Evolutionary conservation across 2,888 invertebrate species (phyloP).

Genomic region (Torymus auratus): DNA sequence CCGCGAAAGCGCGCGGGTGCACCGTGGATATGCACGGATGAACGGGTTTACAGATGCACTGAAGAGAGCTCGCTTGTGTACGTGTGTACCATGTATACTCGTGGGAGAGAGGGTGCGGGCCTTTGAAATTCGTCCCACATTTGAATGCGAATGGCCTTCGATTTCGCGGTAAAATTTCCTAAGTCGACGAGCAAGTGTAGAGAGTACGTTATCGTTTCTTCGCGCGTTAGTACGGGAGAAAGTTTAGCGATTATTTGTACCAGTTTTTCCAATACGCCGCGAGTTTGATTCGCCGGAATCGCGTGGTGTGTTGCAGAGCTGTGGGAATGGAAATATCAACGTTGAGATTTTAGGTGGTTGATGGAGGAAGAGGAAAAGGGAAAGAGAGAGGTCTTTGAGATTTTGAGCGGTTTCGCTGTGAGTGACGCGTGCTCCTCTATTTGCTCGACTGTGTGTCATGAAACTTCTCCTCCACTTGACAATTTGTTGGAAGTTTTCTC

Average conservation of each 20-base stretch:
- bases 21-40: constrained; percentile 6
- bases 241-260: constrained; percentile 7
- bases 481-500: neutral
- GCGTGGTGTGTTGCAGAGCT: no score
- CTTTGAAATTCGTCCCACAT: constrained; percentile 41
- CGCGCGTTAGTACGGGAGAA: neutral
- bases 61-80: neutral
- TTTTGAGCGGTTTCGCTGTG: neutral
- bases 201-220: neutral
- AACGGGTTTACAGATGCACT: constrained; percentile 23
- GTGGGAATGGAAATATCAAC: no score
- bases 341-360: no score
- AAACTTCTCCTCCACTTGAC: constrained; percentile 1
- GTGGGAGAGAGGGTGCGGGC: neutral
- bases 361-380: neutral
- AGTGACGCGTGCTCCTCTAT: constrained; percentile 1
- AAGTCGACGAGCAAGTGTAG: neutral
- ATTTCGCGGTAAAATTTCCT: constrained; percentile 19
- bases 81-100: neutral
- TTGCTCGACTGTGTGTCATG: neutral
- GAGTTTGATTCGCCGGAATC: no score
- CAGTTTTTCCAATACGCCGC: neutral
- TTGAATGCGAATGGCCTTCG: constrained; percentile 45
- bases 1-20: constrained; percentile 16
- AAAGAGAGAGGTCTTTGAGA: neutral